Evolutionary conservation across 53 echinoderm and acorn worm genomes (phyloP).

Genomic region (Henricia sp.): DNA sequence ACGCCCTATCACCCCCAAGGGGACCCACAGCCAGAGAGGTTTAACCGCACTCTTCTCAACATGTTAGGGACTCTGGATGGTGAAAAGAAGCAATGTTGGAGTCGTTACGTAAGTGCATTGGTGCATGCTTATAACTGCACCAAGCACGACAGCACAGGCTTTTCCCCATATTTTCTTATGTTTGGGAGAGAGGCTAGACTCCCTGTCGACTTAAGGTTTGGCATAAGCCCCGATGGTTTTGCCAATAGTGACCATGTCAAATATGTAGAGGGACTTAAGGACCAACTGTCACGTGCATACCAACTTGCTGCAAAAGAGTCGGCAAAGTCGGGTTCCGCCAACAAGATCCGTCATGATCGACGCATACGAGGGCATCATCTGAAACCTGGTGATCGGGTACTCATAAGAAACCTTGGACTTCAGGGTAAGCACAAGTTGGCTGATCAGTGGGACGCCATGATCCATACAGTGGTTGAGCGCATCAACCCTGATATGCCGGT

Average conservation of each 20-base stretch:
- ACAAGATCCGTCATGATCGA: constrained; percentile 46
- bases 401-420: constrained; percentile 35
- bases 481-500: constrained; percentile 47
- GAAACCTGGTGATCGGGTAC: constrained; percentile 22
- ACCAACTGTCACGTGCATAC: constrained; percentile 42
- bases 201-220: constrained; percentile 27
- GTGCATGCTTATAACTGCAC: constrained; percentile 75
- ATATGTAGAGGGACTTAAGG: constrained; percentile 47
- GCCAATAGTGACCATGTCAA: constrained; percentile 16
- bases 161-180: constrained; percentile 63
- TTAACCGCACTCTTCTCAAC: no score
- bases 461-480: constrained; percentile 1
- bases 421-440: constrained; percentile 55
- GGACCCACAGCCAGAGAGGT: no score
- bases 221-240: constrained; percentile 20
- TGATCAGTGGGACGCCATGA: constrained; percentile 24
- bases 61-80: no score
- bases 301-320: constrained; percentile 15
- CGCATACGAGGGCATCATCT: constrained; percentile 12
- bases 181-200: constrained; percentile 63
- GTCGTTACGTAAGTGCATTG: constrained; percentile 37
- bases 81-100: constrained; percentile 49
- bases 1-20: no score
- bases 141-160: constrained; percentile 54
- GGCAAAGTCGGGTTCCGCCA: constrained; percentile 16